Evolutionary conservation across 2,797 vertebrate genomes (phyloP), one percentile per base, ranked within the genome.

Genomic region (Lepus townsendii): DNA sequence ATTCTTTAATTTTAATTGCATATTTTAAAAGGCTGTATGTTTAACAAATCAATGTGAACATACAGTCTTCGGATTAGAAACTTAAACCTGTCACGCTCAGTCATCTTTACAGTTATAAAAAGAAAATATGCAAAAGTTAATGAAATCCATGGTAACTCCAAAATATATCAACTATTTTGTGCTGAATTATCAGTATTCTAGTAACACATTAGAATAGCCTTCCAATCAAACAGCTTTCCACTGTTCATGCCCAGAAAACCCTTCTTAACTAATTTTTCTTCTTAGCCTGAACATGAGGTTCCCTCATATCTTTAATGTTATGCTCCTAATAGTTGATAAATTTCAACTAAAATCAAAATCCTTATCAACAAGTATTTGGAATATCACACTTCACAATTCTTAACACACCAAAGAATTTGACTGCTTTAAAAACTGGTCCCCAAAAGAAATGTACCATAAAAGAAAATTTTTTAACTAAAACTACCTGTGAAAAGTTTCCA

Each of bases 91-190:
- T 85, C 50, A 63, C 14, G 35, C 66, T 75, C 75, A 30, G 10
- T 93, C 14, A 60, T 73, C 77, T 91, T 89, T 71, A 85, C 32
- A 91, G 13, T 38, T 93, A 84, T 0, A 94, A 38, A 95, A 50
- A 32, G 85, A 91, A 91, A 91, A 95, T 19, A 12, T 77, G 5
- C 9, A 95, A 96, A 76, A 96, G 84, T 95, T 97, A 96, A 97
- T 47, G 92, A 63, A 77, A 38, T 50, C 30, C 26, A 92, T 82
- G 75, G 77, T 93, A 93, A 90, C 78, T 97, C 24, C 22, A 98
- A 94, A 95, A 66, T 76, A 57, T 30, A 47, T 71, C 26, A 88
- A 69, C 38, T 84, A 7, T 71, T 73, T 89, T 96, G 91, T 90
- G 50, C 32, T 90, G 93, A 97, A 96, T 65, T 78, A 68, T 83